Conservation (phyloP, 2,113 vertebrate genomes). For the Tenebrosternarchus preto region DNA sequence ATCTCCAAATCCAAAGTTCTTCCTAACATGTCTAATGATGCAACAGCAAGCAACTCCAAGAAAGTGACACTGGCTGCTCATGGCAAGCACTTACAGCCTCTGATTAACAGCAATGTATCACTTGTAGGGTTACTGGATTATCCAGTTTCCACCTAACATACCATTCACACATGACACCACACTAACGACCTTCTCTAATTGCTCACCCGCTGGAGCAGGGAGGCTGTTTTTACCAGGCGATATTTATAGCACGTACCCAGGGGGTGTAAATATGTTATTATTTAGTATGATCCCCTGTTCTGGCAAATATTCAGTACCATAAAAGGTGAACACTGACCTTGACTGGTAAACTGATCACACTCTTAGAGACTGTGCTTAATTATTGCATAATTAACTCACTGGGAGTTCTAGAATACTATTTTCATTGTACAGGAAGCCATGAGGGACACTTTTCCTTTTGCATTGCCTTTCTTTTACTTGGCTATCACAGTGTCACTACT, state of each 20-base stretch:
- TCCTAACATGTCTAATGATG: constrained; percentile 45
- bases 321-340: constrained; percentile 42
- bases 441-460: background rate
- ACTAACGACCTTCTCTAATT: constrained; percentile 48
- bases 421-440: background rate
- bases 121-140: constrained; percentile 38
- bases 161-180: constrained; percentile 17
- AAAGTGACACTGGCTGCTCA: constrained; percentile 46
- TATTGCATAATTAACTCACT: background rate
- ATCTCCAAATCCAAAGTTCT: constrained; percentile 42
- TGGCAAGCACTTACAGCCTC: constrained; percentile 41
- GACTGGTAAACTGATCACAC: constrained; percentile 32
- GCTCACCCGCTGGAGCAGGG: constrained; percentile 16
- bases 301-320: constrained; percentile 42
- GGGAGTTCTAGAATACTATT: background rate
- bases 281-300: constrained; percentile 12
- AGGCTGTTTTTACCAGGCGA: background rate
- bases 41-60: constrained; percentile 34
- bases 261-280: constrained; percentile 37
- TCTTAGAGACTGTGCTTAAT: background rate
- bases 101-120: constrained; percentile 45
- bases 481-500: background rate
- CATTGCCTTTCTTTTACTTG: background rate
- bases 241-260: constrained; percentile 31
- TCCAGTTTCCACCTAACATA: constrained; percentile 29